These are phyloP conservation scores for Neomonachus schauinslandi DNA, from an alignment of 2,113 vertebrate genomes.

Conservation along the genomic window DNA sequence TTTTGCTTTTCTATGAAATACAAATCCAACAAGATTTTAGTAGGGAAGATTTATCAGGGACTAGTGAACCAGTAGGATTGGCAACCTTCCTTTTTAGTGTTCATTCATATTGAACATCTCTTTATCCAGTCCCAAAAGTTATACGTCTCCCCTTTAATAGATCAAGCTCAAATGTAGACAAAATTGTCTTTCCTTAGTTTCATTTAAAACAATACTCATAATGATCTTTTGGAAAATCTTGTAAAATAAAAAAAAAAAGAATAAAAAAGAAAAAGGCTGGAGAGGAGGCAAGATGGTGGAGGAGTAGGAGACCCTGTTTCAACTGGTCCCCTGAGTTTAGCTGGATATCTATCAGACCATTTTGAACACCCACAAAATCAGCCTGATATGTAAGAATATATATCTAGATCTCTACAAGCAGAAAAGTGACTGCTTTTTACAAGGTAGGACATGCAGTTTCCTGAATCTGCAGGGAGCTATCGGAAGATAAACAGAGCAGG, in stretches of 20 bases:
- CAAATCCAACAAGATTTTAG: background rate
- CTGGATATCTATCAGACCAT: background rate
- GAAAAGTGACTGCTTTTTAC: no score
- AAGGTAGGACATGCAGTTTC: no score
- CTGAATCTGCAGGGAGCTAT: no score
- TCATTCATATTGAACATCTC: background rate
- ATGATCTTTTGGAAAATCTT: background rate
- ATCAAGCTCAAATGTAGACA: background rate
- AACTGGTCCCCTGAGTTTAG: background rate
- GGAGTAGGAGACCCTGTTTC: background rate
- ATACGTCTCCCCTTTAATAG: background rate
- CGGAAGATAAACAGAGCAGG: no score
- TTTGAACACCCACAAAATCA: background rate
- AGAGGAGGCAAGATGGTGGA: background rate
- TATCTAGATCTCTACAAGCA: no score
- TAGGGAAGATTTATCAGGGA: background rate
- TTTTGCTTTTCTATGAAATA: background rate
- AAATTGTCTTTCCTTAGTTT: background rate
- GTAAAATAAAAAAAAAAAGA: background rate
- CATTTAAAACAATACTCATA: background rate
- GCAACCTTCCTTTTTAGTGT: fast-evolving
- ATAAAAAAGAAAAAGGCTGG: background rate
- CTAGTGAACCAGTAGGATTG: background rate
- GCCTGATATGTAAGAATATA: no score
- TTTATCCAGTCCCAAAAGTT: background rate